Evolutionary conservation across 2,113 vertebrate species (phyloP), one percentile per base, ranked within the genome.

Genomic region (Otus sunia): DNA sequence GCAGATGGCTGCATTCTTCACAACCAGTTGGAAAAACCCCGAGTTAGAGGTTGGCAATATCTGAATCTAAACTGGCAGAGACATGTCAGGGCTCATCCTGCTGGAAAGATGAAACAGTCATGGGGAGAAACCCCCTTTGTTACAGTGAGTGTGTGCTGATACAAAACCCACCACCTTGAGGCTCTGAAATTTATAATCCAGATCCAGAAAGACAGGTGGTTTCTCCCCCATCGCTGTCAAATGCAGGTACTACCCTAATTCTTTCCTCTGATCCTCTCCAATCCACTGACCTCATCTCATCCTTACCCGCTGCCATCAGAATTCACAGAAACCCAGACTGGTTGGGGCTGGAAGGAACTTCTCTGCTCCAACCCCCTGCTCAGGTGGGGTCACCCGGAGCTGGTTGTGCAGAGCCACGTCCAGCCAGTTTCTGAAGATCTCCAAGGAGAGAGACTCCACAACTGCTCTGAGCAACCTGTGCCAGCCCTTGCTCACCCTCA

Each of bases 131-230:
- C 34, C 27, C 39, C 29, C 29, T 30, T 53, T 25, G 29, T 36
- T 25, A 10, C 19, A 37, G 30, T 26, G 39, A 16, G 14, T 5
- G 27, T 47, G 45, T 53, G 69, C 37, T 21, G 39, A 41, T 17
- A 30, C 11, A 19, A 45, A 26, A 55, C 1, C 5, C 14, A 36
- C 32, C 62, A 6, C 21, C 2, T 0, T 23, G 22, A 11, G 43
- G 36, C 29, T 32, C 68, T 37, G 43, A 43, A 29, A 15, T 66
- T 27, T 32, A 14, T 36, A 10, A 32, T 58, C n/a, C 30, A 25
- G 49, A 30, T n/a, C 20, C 25, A 21, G 67, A 37, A 34, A 16
- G 63, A n/a, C 3, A 11, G 30, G 50, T 8, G 4, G 25, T 14
- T 63, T 80, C 56, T 80, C 30, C 64, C 41, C 34, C 9, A 2